A percentile compares a stretch with the other conserved stretches of the same genome.
Conservation (phyloP, 1,140 invertebrate species). For the Drosophila subobscura region DNA sequence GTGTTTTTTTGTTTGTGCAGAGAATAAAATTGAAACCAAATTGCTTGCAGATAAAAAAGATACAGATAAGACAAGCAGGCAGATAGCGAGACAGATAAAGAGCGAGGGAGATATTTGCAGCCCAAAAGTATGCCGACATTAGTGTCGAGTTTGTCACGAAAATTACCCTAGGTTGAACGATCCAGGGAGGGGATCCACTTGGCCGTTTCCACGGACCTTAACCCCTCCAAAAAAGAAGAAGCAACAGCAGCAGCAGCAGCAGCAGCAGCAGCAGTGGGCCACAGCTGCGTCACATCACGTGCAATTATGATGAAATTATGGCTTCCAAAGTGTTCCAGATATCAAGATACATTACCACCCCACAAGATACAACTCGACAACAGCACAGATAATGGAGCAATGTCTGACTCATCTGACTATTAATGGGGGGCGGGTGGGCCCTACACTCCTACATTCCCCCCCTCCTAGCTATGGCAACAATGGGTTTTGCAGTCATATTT, state of each 20-base stretch:
- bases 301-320: conserved; percentile 36
- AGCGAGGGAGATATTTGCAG: no score
- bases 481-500: conserved; percentile 39
- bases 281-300: conserved; percentile 46
- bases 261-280: background rate
- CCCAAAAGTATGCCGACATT: no score
- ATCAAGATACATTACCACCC: conserved; percentile 10
- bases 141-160: no score
- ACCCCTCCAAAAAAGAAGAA: conserved; percentile 1
- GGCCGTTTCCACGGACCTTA: background rate
- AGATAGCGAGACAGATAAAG: no score
- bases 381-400: conserved; percentile 37
- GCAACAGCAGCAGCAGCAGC: no score
- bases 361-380: conserved; percentile 8
- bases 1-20: conserved; percentile 23
- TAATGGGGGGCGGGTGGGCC: background rate
- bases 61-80: conserved; percentile 4
- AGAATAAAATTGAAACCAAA: conserved; percentile 21
- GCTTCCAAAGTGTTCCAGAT: conserved; percentile 10
- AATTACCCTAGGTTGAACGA: no score
- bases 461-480: background rate
- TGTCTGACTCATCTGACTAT: conserved; percentile 26
- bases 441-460: background rate
- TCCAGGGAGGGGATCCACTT: no score
- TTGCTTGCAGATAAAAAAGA: background rate